phyloP scores from a whole-genome alignment of 1,140 invertebrate genomes.

The Trachymyrmex septentrionalis region DNA sequence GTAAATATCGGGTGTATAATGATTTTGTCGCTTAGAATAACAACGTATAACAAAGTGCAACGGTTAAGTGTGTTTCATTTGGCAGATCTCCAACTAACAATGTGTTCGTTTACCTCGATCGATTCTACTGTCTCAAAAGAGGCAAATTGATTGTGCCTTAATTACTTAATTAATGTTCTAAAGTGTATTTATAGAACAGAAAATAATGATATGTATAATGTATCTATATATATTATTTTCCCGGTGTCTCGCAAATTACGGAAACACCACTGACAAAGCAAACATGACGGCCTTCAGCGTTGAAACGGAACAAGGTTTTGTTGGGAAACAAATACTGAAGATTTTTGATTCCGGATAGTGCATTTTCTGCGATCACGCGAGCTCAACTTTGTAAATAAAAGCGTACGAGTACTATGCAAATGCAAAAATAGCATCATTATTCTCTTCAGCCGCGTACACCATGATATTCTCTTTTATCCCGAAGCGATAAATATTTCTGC shows the following conservation, averaged over 20 bases:
- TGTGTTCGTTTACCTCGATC: not conserved
- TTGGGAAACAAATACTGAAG: conserved; percentile 7
- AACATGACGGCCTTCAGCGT: not conserved
- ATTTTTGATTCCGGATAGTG: not conserved
- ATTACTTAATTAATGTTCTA: conserved; percentile 1
- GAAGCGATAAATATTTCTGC: conserved; percentile 65
- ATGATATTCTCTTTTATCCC: conserved; percentile 4
- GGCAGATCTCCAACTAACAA: conserved; percentile 11
- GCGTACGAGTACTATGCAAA: conserved; percentile 58
- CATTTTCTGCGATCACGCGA: not conserved
- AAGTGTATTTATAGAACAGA: not conserved
- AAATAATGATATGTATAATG: not conserved
- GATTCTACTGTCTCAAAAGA: not conserved
- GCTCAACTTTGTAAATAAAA: conserved; percentile 62
- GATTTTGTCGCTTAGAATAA: conserved; percentile 16
- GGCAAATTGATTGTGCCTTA: not conserved
- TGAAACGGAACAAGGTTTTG: conserved; percentile 21
- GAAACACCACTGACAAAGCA: not conserved
- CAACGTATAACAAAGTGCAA: not conserved
- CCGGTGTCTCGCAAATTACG: conserved; percentile 6
- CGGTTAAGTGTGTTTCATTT: conserved; percentile 28
- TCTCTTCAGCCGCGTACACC: conserved; percentile 31
- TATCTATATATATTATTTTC: not conserved
- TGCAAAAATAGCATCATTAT: conserved; percentile 56
- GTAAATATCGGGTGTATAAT: not conserved